These are phyloP conservation scores for Malthinus seriepunctatus DNA, from an alignment of 2,888 invertebrate genomes.

Conservation along the genomic window DNA sequence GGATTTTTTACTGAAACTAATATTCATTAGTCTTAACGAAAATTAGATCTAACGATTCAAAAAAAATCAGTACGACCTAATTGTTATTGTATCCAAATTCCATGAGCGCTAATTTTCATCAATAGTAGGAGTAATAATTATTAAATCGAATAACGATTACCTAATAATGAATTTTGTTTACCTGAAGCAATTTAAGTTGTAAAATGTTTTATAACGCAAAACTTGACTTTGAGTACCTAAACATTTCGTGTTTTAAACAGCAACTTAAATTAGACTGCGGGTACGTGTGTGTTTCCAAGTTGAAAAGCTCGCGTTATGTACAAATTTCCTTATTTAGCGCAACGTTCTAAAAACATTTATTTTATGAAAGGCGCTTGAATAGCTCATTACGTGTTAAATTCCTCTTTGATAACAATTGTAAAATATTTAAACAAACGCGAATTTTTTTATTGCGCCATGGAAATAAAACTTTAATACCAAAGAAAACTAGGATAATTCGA, in stretches of 20 bases:
- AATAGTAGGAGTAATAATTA: too few relatives aligned
- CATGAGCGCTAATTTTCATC: too few relatives aligned
- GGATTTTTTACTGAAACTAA: too few relatives aligned
- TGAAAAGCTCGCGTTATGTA: background rate
- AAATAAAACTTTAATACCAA: background rate
- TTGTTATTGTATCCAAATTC: too few relatives aligned
- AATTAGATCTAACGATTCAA: too few relatives aligned
- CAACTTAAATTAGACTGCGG: constrained; percentile 14
- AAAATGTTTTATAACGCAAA: background rate
- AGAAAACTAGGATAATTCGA: background rate
- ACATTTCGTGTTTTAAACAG: constrained; percentile 3
- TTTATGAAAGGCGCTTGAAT: constrained; percentile 13
- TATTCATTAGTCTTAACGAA: too few relatives aligned
- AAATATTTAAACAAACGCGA: constrained; percentile 8
- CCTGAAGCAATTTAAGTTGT: constrained; percentile 3
- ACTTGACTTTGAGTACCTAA: background rate
- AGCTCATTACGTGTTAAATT: constrained; percentile 11
- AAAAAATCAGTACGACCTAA: too few relatives aligned
- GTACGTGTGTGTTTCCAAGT: constrained; percentile 14
- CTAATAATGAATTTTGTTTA: background rate
- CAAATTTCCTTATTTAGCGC: constrained; percentile 16
- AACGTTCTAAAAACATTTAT: constrained; percentile 13
- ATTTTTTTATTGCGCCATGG: constrained; percentile 5
- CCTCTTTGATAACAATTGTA: constrained; percentile 6
- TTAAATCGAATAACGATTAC: too few relatives aligned